Evolutionary conservation across 2,797 vertebrate genomes (phyloP).

Genomic region (Tympanoctomys barrerae): DNA sequence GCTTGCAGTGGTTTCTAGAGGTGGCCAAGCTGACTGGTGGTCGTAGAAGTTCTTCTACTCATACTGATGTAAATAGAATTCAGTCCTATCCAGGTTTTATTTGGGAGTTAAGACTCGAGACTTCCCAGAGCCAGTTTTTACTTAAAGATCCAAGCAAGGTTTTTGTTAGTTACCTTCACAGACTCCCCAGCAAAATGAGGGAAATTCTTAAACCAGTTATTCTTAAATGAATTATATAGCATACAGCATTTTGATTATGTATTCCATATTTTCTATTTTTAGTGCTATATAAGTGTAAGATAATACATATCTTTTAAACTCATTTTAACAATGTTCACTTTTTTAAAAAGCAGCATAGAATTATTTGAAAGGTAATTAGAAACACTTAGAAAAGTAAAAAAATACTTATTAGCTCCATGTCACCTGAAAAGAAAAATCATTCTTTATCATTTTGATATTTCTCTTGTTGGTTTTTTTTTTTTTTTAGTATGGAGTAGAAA

Average conservation of each 20-base stretch:
- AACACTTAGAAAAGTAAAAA: neutral
- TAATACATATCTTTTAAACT: neutral
- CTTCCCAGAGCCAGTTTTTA: neutral
- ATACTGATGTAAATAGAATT: neutral
- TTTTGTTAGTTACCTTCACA: neutral
- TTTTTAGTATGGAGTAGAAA: neutral
- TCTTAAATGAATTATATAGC: neutral
- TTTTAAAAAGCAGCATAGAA: neutral
- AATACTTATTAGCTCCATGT: neutral
- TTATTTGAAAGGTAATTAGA: neutral
- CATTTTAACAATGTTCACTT: neutral
- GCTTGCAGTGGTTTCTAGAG: neutral
- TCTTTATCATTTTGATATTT: neutral
- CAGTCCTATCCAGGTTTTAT: neutral
- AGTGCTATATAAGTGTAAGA: neutral
- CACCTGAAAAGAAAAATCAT: neutral
- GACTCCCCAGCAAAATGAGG: neutral
- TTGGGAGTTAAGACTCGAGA: neutral
- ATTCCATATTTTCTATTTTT: neutral
- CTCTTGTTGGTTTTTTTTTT: neutral
- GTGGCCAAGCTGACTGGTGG: neutral
- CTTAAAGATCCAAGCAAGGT: neutral
- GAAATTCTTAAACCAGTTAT: neutral
- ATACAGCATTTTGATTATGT: neutral
- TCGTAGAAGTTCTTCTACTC: neutral